Base-by-base conservation (phyloP, 2,797 vertebrate genomes). In the Pithecia hirsuta region DNA sequence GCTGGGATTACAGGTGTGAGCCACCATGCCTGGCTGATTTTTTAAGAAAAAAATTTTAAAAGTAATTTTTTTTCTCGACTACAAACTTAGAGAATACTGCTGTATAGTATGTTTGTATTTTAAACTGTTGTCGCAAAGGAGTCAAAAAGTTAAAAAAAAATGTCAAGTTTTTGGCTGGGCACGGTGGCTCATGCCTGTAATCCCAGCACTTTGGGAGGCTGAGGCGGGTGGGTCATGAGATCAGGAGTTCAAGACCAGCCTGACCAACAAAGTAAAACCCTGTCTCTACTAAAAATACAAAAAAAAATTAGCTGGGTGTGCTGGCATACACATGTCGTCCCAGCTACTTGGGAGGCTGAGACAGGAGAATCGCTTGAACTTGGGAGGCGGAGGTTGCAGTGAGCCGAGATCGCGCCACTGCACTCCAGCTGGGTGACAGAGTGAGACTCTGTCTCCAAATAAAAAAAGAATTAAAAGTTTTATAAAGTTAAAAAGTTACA, bases 131-230 rank as follows among this genome's bases (percentile, higher is more conserved):
- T 79, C 33, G 33, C 20, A 52, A 80, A 80, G n/a, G 20, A 52
- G 20, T 80, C 48, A 52, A 80, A 52, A 52, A n/a, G 3, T 52
- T 52, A 52, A 36, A 79, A 78, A 30, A 30, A n/a, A 28, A 67
- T 6, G 17, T n/a, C 7, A 76, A 33, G 17, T 67, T 67, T 72
- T 20, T 8, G 36, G n/a, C 33, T 2, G n/a, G n/a, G 20, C 1
- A 20, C 0, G 2, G n/a, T 72, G 20, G n/a, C 67, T 72, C n/a
- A 72, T 0, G 0, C 67, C n/a, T 72, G 4, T 72, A 36, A 72
- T 72, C n/a, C 20, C 67, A 36, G 67, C 20, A 72, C 67, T 72
- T 72, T 39, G 19, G 20, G 67, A 72, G 67, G 20, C 67, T 22
- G n/a, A 36, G 20, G 67, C 1, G 8, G 19, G 19, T 4, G 19